Evolutionary conservation across 2,797 vertebrate species (phyloP).

Genomic region (Microhierax caerulescens): DNA sequence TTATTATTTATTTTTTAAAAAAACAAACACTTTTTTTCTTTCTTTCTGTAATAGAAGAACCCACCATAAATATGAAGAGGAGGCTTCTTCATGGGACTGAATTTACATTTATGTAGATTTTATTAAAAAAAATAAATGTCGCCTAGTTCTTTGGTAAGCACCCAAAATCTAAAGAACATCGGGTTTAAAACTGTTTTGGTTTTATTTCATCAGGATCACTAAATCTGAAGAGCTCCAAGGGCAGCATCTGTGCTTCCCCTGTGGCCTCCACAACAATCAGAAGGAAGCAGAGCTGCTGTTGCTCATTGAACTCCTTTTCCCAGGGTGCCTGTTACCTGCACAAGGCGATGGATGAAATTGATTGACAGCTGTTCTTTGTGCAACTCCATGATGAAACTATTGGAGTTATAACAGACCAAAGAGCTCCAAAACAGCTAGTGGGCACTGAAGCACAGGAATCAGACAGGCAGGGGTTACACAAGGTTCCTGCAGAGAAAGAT

Average conservation of each 20-base stretch:
- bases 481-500: neutral
- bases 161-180: neutral
- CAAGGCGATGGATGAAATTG: neutral
- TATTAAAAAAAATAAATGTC: neutral
- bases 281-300: neutral
- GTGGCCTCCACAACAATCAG: neutral
- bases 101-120: neutral
- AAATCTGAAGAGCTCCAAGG: neutral
- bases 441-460: neutral
- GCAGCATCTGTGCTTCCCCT: neutral
- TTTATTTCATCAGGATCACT: neutral
- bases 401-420: neutral
- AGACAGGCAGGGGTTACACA: neutral
- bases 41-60: neutral
- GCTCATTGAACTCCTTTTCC: neutral
- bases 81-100: neutral
- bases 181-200: neutral
- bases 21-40: neutral
- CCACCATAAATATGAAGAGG: neutral
- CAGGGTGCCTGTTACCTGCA: neutral
- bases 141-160: neutral
- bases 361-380: neutral
- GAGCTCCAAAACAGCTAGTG: neutral
- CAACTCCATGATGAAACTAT: neutral
- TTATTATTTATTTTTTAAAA: neutral